Evolutionary conservation across 92 coral and sea anemone genomes (phyloP).

Genomic region (Chrysogorgia sp.): DNA sequence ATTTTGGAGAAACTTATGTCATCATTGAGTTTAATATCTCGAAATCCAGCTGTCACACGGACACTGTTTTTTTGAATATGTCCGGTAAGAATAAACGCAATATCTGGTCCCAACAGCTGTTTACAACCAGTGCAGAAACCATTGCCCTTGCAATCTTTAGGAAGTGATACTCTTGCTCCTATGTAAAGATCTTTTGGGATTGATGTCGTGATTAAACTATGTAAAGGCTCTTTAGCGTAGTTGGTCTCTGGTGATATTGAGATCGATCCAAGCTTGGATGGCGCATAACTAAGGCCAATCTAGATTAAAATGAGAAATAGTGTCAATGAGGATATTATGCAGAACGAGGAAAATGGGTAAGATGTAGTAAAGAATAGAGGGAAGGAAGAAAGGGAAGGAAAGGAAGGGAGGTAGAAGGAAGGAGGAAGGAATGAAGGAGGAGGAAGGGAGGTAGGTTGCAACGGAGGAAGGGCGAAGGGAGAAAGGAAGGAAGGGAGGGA

Average conservation of each 20-base stretch:
- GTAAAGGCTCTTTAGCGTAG: slow-evolving; percentile 74
- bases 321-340: no score
- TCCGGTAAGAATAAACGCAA: slow-evolving; percentile 73
- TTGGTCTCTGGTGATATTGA: slow-evolving; percentile 51
- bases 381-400: neutral
- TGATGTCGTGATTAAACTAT: slow-evolving; percentile 51
- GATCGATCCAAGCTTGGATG: slow-evolving; percentile 64
- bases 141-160: slow-evolving; percentile 89
- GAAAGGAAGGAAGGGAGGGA: neutral
- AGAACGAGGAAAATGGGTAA: no score
- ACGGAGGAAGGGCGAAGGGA: no score
- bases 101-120: slow-evolving; percentile 86
- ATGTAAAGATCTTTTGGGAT: slow-evolving; percentile 69
- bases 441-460: neutral
- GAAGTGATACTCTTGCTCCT: slow-evolving; percentile 79
- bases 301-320: slow-evolving; percentile 14
- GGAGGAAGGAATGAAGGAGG: neutral
- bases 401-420: no score
- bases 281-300: slow-evolving; percentile 86
- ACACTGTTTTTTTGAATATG: slow-evolving; percentile 76
- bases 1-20: slow-evolving; percentile 81
- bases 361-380: neutral
- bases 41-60: slow-evolving; percentile 73
- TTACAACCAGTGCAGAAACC: slow-evolving; percentile 87
- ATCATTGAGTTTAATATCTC: slow-evolving; percentile 64